These are phyloP conservation scores for Sakesphorus luctuosus DNA, from an alignment of 2,113 vertebrate species.

Conservation along the genomic window DNA sequence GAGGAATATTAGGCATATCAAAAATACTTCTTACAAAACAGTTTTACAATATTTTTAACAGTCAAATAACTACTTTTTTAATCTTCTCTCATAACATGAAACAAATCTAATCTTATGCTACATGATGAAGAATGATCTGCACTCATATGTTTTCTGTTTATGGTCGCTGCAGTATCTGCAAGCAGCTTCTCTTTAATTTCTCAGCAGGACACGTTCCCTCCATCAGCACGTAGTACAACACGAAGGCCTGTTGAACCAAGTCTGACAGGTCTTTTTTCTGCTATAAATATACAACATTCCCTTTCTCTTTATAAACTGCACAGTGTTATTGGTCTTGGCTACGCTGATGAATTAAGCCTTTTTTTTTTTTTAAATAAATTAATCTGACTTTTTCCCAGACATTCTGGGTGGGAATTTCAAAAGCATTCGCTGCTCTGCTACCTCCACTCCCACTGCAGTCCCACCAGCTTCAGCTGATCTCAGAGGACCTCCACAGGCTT, in stretches of 20 bases:
- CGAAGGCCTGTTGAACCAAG: not conserved
- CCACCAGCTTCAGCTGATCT: not conserved
- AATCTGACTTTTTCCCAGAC: constrained; percentile 28
- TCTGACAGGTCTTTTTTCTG: constrained; percentile 47
- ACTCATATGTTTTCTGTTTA: constrained; percentile 35
- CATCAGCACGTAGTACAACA: constrained; percentile 1
- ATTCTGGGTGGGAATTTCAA: constrained; percentile 55
- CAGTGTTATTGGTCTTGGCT: constrained; percentile 3
- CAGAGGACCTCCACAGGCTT: constrained; percentile 34
- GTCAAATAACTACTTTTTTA: not conserved
- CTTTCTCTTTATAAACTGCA: not conserved
- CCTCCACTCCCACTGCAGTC: not conserved
- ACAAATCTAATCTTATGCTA: not conserved
- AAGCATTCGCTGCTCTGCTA: not conserved
- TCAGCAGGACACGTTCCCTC: constrained; percentile 36
- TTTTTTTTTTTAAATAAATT: not conserved
- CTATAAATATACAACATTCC: constrained; percentile 22
- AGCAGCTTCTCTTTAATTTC: constrained; percentile 32
- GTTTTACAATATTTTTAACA: not conserved
- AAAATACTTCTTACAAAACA: not conserved
- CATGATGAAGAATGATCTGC: not conserved
- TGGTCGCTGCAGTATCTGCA: not conserved
- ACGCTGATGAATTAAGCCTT: not conserved
- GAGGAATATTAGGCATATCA: not conserved
- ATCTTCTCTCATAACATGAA: not conserved